phyloP scores from a whole-genome alignment of 2,888 invertebrate genomes.

The Diaprepes abbreviatus region DNA sequence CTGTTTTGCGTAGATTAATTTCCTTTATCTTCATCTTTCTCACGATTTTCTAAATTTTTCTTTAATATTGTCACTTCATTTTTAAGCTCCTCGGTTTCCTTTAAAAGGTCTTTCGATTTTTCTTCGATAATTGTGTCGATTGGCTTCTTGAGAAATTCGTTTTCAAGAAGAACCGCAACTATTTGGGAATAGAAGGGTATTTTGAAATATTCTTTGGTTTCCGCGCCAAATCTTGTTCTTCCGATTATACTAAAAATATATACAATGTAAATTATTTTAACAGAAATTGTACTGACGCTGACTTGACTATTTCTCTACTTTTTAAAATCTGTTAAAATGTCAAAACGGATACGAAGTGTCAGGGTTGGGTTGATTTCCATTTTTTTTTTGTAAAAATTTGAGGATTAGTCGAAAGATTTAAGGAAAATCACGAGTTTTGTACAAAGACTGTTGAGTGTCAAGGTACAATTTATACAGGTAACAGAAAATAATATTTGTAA shows the following conservation, averaged over 20 bases:
- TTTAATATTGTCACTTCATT: background rate
- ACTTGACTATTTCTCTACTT: too few relatives aligned
- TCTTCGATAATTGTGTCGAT: background rate
- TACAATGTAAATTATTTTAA: too few relatives aligned
- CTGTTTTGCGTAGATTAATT: background rate
- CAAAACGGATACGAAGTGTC: too few relatives aligned
- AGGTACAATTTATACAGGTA: too few relatives aligned
- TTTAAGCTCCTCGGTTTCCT: background rate
- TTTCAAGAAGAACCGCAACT: background rate
- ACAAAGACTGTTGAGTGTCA: too few relatives aligned
- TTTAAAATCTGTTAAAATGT: too few relatives aligned
- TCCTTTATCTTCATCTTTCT: background rate
- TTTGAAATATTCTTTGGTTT: background rate
- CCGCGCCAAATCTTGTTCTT: background rate
- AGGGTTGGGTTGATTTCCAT: too few relatives aligned
- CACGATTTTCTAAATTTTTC: background rate
- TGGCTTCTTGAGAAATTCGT: background rate
- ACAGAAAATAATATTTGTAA: too few relatives aligned
- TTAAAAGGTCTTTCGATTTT: background rate
- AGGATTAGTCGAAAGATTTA: too few relatives aligned
- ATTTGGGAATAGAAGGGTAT: background rate
- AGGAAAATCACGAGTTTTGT: too few relatives aligned
- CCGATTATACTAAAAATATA: background rate
- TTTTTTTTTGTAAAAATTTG: too few relatives aligned
- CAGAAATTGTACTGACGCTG: too few relatives aligned